Percentiles rank a stretch among this genome's conserved stretches.
Conservation (phyloP, 2,797 vertebrate genomes). For the Delichon dasypus region DNA sequence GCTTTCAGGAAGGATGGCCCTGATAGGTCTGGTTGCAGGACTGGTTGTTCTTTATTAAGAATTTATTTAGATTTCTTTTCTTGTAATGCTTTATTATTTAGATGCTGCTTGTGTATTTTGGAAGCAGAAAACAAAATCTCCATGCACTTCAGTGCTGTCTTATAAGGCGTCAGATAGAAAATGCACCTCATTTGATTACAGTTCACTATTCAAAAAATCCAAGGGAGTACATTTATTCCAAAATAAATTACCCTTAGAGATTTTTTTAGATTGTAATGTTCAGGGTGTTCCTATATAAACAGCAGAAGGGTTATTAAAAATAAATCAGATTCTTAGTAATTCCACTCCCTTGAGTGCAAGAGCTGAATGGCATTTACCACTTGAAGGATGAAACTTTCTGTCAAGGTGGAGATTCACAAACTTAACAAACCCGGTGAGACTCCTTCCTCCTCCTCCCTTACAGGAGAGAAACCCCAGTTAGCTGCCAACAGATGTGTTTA, state of each 20-base stretch:
- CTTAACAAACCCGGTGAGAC: not conserved
- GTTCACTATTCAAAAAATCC: constrained; percentile 8
- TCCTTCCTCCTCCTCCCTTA: not conserved
- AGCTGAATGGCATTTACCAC: not conserved
- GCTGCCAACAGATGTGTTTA: not conserved
- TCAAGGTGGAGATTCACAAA: not conserved
- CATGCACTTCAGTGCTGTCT: not conserved
- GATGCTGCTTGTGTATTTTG: not conserved
- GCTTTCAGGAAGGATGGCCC: not conserved
- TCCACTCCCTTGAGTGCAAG: not conserved
- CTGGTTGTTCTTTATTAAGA: not conserved
- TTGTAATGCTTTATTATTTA: not conserved
- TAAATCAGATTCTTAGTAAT: constrained; percentile 31
- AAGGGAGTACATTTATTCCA: not conserved
- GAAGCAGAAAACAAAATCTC: not conserved
- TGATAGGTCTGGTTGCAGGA: not conserved
- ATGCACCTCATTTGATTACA: not conserved
- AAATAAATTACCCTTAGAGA: constrained; percentile 3
- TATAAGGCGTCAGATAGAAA: not conserved
- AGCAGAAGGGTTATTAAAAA: constrained; percentile 39
- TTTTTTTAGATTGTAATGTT: constrained; percentile 32
- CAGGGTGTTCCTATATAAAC: constrained; percentile 19
- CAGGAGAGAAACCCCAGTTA: not conserved
- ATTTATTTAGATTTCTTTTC: constrained; percentile 1
- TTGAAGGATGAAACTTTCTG: not conserved